These are phyloP conservation scores for Pitta sordida DNA, from an alignment of 2,113 vertebrate species.

Conservation along the genomic window DNA sequence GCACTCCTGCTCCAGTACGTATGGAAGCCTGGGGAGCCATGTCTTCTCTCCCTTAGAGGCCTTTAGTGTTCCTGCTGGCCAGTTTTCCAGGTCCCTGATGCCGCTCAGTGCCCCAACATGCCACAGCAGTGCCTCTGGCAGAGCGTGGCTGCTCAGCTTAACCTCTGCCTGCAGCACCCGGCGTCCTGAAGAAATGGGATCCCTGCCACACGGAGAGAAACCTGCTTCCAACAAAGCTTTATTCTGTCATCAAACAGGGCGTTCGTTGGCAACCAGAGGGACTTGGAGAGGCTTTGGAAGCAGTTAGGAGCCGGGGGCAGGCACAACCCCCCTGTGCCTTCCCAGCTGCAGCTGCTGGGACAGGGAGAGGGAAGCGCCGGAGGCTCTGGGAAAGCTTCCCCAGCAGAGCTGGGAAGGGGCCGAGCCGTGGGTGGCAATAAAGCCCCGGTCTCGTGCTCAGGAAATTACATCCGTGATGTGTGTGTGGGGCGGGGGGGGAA, in stretches of 20 bases:
- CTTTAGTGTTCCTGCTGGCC: not conserved
- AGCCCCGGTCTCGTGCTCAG: accelerated
- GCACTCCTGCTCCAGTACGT: not conserved
- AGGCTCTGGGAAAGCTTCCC: not conserved
- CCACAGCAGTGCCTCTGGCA: not conserved
- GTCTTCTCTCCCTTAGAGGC: not conserved
- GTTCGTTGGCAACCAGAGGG: not conserved
- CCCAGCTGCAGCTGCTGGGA: not conserved
- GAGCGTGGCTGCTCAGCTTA: not conserved
- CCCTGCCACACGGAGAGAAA: not conserved
- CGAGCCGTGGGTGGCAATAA: not conserved
- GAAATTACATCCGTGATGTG: accelerated
- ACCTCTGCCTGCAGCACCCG: not conserved
- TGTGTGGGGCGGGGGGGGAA: accelerated
- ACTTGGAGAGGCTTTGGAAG: not conserved
- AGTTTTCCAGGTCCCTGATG: not conserved
- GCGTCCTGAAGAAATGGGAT: accelerated
- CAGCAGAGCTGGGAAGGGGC: not conserved
- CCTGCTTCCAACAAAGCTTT: not conserved
- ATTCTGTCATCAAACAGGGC: not conserved
- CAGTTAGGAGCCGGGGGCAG: not conserved
- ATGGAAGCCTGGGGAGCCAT: not conserved
- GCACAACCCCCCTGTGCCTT: accelerated
- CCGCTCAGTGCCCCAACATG: not conserved
- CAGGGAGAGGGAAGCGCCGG: not conserved